Percentiles rank a stretch among this genome's conserved stretches.
phyloP scores from a whole-genome alignment of 2,113 vertebrate species.

The Hipposideros armiger region DNA sequence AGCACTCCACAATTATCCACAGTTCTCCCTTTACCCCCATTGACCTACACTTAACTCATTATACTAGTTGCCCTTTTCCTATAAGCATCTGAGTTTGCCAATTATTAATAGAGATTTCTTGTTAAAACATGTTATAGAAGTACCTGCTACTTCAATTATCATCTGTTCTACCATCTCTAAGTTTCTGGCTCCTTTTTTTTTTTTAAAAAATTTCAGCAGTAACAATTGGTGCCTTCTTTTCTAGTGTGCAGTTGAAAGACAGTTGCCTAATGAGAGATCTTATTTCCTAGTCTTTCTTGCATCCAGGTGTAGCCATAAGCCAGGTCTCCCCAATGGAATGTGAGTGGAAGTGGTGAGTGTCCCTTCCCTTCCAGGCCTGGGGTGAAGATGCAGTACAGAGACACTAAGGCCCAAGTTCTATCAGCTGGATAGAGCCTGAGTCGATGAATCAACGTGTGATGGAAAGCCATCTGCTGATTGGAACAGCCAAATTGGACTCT shows the following conservation, averaged over 20 bases:
- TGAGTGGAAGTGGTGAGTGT: background rate
- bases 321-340: background rate
- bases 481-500: background rate
- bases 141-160: background rate
- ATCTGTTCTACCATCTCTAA: background rate
- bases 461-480: background rate
- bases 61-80: background rate
- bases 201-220: background rate
- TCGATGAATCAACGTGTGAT: background rate
- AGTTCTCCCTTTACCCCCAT: background rate
- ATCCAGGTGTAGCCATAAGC: background rate
- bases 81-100: background rate
- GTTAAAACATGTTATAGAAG: background rate
- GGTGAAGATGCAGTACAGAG: background rate
- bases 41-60: background rate
- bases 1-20: no score
- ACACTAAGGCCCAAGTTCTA: background rate
- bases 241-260: background rate
- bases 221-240: background rate
- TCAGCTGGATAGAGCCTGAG: background rate
- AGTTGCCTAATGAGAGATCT: background rate
- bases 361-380: background rate
- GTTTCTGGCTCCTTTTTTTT: background rate
- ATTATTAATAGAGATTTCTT: background rate
- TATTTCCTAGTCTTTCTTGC: background rate